phyloP scores from a whole-genome alignment of 2,797 vertebrate genomes.

The Telmatherina bonti region DNA sequence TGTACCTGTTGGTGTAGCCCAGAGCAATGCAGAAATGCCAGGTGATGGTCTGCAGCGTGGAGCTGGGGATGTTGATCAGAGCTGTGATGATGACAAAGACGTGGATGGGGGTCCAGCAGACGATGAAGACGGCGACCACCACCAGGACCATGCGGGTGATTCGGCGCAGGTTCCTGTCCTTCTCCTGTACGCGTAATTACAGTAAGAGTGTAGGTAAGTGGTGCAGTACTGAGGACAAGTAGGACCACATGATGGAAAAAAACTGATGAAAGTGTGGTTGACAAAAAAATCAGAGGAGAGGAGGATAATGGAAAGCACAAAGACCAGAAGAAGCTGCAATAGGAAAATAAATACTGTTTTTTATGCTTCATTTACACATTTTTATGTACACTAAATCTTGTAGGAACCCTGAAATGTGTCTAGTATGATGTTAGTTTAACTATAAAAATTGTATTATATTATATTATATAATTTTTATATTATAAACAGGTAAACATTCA shows the following conservation, averaged over 20 bases:
- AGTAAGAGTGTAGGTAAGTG: neutral
- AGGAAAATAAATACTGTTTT: neutral
- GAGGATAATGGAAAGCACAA: neutral
- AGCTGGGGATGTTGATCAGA: conserved; percentile 92
- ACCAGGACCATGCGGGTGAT: conserved; percentile 99
- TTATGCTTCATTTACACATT: neutral
- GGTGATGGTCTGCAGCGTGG: conserved; percentile 93
- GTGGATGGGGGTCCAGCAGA: conserved; percentile 99
- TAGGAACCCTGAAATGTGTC: no score
- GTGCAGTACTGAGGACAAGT: neutral
- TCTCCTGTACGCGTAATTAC: conserved; percentile 81
- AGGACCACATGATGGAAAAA: neutral
- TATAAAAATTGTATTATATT: no score
- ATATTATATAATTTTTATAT: no score
- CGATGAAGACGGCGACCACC: conserved; percentile 96
- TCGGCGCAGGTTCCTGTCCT: conserved; percentile 94
- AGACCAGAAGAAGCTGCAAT: neutral
- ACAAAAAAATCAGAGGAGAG: neutral
- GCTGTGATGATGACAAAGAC: conserved; percentile 97
- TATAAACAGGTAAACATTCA: no score
- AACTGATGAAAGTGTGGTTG: neutral
- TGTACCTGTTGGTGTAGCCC: conserved; percentile 93
- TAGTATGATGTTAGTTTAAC: no score
- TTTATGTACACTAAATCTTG: neutral
- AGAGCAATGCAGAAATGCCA: conserved; percentile 99